Evolutionary conservation across 2,113 vertebrate genomes (phyloP).

Genomic region (Meriones unguiculatus): DNA sequence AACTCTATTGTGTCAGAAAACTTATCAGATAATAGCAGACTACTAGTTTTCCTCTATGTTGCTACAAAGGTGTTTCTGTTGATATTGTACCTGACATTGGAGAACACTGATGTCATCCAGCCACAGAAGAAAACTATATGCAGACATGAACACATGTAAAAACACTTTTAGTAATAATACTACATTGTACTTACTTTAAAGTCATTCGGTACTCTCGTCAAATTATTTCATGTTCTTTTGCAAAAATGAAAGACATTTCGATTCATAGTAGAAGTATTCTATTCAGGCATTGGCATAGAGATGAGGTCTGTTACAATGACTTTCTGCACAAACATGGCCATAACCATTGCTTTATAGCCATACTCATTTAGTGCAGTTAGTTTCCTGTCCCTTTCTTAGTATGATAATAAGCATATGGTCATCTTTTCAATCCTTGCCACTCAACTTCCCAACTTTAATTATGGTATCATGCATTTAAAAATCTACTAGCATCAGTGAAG

Average conservation of each 20-base stretch:
- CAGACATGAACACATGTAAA: background rate
- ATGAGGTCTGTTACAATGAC: background rate
- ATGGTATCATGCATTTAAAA: background rate
- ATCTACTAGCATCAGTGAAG: background rate
- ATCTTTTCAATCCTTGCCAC: background rate
- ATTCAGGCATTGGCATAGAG: background rate
- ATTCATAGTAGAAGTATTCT: background rate
- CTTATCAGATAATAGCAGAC: conserved; percentile 26
- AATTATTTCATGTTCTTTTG: background rate
- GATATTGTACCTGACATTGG: background rate
- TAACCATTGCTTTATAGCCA: background rate
- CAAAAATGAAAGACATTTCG: background rate
- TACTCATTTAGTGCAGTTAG: background rate
- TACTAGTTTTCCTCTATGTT: background rate
- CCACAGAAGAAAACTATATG: background rate
- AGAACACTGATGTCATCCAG: background rate
- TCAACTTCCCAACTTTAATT: background rate
- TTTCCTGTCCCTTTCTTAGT: background rate
- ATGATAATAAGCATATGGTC: background rate
- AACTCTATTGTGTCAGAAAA: background rate
- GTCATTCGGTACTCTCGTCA: background rate
- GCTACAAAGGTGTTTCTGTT: background rate
- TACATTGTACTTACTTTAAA: background rate
- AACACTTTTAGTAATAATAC: background rate
- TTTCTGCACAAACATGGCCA: background rate